Evolutionary conservation across 2,797 vertebrate genomes (phyloP).

Genomic region (Acanthurus lineatus): DNA sequence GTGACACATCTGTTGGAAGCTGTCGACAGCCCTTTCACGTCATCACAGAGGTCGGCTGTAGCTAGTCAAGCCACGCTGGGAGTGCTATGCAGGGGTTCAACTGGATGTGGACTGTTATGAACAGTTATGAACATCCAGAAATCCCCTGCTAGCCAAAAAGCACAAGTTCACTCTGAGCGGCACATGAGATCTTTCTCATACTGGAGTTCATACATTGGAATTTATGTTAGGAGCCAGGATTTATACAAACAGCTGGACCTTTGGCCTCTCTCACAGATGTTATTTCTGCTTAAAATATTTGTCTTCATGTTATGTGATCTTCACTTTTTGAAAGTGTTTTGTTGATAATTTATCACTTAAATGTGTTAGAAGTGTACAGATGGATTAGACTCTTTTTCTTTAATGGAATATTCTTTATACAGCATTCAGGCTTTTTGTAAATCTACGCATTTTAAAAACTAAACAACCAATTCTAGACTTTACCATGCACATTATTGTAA

Average conservation of each 20-base stretch:
- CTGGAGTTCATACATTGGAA: neutral
- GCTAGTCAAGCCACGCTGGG: conserved; percentile 28
- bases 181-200: neutral
- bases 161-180: neutral
- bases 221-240: neutral
- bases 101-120: conserved; percentile 22
- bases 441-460: neutral
- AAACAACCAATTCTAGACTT: neutral
- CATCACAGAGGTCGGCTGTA: conserved; percentile 32
- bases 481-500: neutral
- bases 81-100: conserved; percentile 17
- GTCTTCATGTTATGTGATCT: neutral
- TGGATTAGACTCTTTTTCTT: neutral
- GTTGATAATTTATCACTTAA: neutral
- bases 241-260: neutral
- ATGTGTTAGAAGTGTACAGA: neutral
- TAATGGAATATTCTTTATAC: neutral
- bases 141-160: conserved; percentile 22
- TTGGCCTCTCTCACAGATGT: neutral
- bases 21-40: conserved; percentile 30
- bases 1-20: conserved; percentile 44
- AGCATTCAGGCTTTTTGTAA: neutral
- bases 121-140: neutral
- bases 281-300: too few species aligned
- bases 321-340: neutral